These are phyloP conservation scores for Peromyscus attwateri DNA, from an alignment of 2,797 vertebrate species.

Conservation along the genomic window DNA sequence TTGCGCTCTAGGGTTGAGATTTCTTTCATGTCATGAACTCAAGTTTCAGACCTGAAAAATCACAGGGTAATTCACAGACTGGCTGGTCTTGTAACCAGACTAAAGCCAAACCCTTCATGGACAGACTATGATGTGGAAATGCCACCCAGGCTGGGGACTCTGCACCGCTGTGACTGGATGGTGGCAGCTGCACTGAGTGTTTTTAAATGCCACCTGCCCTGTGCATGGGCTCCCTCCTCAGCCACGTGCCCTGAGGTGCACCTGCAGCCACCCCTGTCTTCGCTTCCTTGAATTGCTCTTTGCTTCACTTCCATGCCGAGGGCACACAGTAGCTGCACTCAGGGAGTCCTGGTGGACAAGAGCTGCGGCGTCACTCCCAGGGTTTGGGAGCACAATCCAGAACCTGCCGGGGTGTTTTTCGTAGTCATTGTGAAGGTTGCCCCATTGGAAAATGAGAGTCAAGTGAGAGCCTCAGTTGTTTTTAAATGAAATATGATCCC, in stretches of 20 bases:
- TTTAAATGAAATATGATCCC: neutral
- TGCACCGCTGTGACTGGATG: neutral
- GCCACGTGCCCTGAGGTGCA: rapidly evolving
- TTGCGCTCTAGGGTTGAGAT: neutral
- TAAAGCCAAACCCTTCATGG: neutral
- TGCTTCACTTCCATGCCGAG: rapidly evolving
- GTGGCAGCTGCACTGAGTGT: neutral
- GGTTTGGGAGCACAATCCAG: too few species aligned
- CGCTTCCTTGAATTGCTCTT: neutral
- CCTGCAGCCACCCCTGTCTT: neutral
- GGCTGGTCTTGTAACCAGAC: neutral
- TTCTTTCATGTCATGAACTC: neutral
- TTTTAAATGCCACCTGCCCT: neutral
- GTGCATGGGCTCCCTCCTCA: rapidly evolving
- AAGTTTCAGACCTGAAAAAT: neutral
- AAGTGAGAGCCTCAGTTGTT: neutral
- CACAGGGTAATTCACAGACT: neutral
- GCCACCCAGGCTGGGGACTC: neutral
- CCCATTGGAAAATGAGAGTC: neutral
- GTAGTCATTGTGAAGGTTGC: rapidly evolving
- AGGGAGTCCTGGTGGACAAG: neutral
- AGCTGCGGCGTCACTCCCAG: neutral
- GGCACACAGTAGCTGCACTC: too few species aligned
- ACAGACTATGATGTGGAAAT: neutral
- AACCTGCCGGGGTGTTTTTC: neutral